These are phyloP conservation scores for human (Homo sapiens) DNA, from an alignment of 2,113 vertebrate genomes.

Conservation along the genomic window DNA sequence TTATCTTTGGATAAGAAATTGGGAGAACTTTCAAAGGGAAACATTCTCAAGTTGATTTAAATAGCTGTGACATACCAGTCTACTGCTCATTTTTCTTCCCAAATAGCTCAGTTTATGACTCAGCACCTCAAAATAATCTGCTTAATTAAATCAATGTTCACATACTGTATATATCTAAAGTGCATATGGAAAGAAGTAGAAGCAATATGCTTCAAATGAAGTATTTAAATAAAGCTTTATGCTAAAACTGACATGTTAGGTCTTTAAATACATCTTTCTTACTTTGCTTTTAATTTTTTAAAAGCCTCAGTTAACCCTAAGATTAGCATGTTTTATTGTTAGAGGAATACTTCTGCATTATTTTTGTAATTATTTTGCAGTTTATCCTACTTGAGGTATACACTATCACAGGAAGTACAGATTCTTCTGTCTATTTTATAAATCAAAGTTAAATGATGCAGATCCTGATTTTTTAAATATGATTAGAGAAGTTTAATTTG, in stretches of 20 bases:
- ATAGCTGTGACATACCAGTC: conserved; percentile 27
- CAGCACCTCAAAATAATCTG: conserved; percentile 67
- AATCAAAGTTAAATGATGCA: not conserved
- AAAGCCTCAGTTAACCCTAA: not conserved
- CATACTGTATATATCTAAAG: conserved; percentile 45
- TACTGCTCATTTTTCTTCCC: conserved; percentile 56
- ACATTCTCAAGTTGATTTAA: conserved; percentile 41
- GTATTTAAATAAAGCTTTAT: conserved; percentile 19
- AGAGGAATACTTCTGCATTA: not conserved
- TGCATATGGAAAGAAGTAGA: conserved; percentile 61
- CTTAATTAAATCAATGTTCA: conserved; percentile 71
- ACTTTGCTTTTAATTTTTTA: not conserved
- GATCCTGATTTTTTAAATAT: not conserved
- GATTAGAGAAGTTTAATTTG: not conserved
- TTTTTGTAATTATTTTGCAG: conserved; percentile 4
- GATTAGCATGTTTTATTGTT: not conserved
- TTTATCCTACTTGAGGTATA: not conserved
- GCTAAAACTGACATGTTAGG: not conserved
- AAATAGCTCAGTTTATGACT: conserved; percentile 67
- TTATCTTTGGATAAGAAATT: not conserved
- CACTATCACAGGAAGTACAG: not conserved
- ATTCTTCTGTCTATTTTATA: not conserved
- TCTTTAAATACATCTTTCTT: conserved; percentile 37
- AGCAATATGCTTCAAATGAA: conserved; percentile 56
- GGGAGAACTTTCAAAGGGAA: not conserved